Evolutionary conservation across 2,888 invertebrate genomes (phyloP), one percentile per base, ranked within the genome.

Genomic region (Himalopsyche tibetana): DNA sequence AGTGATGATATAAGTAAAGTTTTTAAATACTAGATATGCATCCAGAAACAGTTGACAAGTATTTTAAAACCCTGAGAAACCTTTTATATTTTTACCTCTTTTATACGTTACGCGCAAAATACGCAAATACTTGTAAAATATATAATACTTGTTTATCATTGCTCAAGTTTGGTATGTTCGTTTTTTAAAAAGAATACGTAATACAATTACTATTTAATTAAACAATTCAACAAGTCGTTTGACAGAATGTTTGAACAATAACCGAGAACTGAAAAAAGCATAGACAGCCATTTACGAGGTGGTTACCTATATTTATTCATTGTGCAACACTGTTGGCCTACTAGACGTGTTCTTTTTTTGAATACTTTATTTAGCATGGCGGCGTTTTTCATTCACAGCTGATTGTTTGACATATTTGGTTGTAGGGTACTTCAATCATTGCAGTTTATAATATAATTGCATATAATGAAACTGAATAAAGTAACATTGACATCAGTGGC

Each of bases 341-440:
- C 74, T 74, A 74, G 74, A 45, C 81, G 55, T 81, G 45, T 81
- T 81, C 80, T 81, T 55, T 81, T 81, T 81, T 81, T 81, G 81
- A 81, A 81, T 51, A 74, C 38, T 74, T 74, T 28, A 28, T 28
- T 28, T 28, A 74, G 36, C 12, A 74, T 74, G 74, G 74, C 74
- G 74, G 74, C 74, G 74, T 74, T 74, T 74, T 74, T 74, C 11
- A 74, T 28, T 74, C 74, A 74, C 74, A 74, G 74, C 74, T 74
- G 74, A 74, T 74, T 38, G 74, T 74, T 74, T 74, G 74, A 74
- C 74, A 74, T 38, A 74, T 74, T 74, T 74, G 74, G 74, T 4
- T 74, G 12, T 74, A 11, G 36, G 12, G 74, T 51, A 74, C 38
- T 74, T 74, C 36, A 15, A 74, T 36, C 51, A 51, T 74, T 74